These are phyloP conservation scores for Sapayoa aenigma DNA, from an alignment of 2,113 vertebrate genomes.

Conservation along the genomic window DNA sequence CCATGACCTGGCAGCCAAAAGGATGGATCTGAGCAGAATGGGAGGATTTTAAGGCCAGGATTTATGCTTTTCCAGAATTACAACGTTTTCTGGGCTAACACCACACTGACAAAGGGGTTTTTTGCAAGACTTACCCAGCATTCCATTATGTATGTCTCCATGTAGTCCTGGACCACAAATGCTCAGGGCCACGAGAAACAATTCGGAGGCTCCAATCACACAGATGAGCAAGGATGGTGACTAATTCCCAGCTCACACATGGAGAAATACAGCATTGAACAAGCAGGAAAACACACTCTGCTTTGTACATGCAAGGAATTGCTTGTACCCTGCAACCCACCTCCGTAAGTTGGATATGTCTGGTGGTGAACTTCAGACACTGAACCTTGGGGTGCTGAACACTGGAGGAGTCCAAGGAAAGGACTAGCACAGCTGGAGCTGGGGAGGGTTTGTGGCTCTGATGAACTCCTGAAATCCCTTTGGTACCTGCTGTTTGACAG, in stretches of 20 bases:
- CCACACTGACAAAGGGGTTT: neutral
- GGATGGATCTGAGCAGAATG: neutral
- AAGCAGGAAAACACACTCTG: neutral
- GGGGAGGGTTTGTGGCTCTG: neutral
- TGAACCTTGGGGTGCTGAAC: neutral
- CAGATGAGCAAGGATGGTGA: neutral
- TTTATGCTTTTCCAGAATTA: neutral
- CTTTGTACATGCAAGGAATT: neutral
- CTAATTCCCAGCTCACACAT: neutral
- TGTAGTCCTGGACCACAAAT: neutral
- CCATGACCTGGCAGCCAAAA: neutral
- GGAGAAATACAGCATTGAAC: neutral
- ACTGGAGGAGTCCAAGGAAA: neutral
- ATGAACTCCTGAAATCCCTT: neutral
- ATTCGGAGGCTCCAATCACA: neutral
- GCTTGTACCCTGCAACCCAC: neutral
- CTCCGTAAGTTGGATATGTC: neutral
- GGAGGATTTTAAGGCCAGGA: neutral
- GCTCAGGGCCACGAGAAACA: neutral
- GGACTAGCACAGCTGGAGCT: neutral
- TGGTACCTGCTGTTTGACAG: neutral
- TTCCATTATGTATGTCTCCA: neutral
- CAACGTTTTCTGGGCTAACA: neutral
- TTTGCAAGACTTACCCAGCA: neutral
- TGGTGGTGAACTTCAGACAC: neutral